A percentile compares a stretch with the other conserved stretches of the same genome.
Conservation (phyloP, 2,113 vertebrate species). For the Recurvirostra avosetta region DNA sequence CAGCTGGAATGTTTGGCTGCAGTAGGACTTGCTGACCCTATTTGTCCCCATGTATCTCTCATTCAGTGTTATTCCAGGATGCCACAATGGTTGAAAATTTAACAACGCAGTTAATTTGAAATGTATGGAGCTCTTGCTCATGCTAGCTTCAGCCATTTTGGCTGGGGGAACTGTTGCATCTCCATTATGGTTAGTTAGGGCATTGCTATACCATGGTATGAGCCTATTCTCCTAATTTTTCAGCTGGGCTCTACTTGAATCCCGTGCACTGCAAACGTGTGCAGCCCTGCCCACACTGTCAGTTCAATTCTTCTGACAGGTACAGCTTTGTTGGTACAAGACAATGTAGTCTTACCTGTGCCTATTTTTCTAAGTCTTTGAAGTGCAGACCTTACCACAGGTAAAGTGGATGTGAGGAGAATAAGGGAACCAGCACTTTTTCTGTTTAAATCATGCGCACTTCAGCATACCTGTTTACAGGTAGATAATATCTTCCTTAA, state of each 20-base stretch:
- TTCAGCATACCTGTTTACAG: not conserved
- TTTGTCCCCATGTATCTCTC: not conserved
- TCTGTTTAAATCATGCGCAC: not conserved
- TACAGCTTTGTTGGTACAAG: not conserved
- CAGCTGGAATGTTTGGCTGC: not conserved
- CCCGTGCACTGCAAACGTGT: not conserved
- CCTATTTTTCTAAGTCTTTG: not conserved
- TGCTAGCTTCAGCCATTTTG: not conserved
- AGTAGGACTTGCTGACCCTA: not conserved
- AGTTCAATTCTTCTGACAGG: not conserved
- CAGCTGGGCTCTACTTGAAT: not conserved
- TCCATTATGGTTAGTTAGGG: not conserved
- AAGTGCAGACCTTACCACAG: not conserved
- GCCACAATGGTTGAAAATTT: not conserved
- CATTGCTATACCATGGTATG: rapidly evolving
- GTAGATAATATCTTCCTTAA: not conserved
- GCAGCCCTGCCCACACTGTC: not conserved
- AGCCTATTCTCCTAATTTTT: not conserved
- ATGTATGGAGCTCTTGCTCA: not conserved
- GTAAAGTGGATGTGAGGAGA: not conserved
- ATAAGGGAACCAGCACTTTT: not conserved
- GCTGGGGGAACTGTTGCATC: not conserved
- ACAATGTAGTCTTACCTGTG: not conserved
- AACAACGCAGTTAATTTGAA: not conserved
- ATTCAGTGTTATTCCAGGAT: not conserved